A percentile compares a stretch with the other conserved stretches of the same genome.
Conservation (phyloP, 2,888 invertebrate species). For the Amphimallon solstitiale region DNA sequence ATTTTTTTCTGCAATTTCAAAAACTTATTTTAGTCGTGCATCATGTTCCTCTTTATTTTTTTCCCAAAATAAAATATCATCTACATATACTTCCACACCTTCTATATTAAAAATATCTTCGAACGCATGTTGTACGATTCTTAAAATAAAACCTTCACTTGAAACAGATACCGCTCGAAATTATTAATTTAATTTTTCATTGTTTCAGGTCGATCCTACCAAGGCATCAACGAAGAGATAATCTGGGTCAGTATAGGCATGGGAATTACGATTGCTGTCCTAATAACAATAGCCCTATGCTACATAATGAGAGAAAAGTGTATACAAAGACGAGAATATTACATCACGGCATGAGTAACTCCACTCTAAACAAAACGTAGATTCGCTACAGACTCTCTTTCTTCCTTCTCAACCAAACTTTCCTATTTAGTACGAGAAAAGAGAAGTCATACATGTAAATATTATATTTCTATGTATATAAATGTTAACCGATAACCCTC, state of each 20-base stretch:
- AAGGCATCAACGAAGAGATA: slow-evolving; percentile 87
- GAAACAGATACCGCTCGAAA: too few species aligned
- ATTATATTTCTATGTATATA: too few species aligned
- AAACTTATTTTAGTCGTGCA: slow-evolving; percentile 35
- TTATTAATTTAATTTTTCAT: too few species aligned
- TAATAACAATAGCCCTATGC: slow-evolving; percentile 84
- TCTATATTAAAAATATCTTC: too few species aligned
- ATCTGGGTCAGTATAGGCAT: slow-evolving; percentile 91
- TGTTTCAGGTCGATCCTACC: slow-evolving; percentile 78
- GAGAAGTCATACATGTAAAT: too few species aligned
- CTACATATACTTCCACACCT: too few species aligned
- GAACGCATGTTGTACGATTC: not conserved
- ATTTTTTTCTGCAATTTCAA: slow-evolving; percentile 45
- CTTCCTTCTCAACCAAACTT: too few species aligned
- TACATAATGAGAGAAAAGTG: slow-evolving; percentile 85
- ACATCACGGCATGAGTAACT: slow-evolving; percentile 74
- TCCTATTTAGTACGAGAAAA: too few species aligned
- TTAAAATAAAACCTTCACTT: too few species aligned
- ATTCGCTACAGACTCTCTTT: too few species aligned
- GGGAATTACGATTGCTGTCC: slow-evolving; percentile 82
- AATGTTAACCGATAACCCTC: too few species aligned
- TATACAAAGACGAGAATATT: slow-evolving; percentile 77
- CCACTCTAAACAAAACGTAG: slow-evolving; percentile 50
- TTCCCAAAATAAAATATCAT: too few species aligned
- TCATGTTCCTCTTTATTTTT: slow-evolving; percentile 43